A percentile compares a stretch with the other conserved stretches of the same genome.
phyloP scores from a whole-genome alignment of 2,888 invertebrate genomes.

The Lasius platythorax region DNA sequence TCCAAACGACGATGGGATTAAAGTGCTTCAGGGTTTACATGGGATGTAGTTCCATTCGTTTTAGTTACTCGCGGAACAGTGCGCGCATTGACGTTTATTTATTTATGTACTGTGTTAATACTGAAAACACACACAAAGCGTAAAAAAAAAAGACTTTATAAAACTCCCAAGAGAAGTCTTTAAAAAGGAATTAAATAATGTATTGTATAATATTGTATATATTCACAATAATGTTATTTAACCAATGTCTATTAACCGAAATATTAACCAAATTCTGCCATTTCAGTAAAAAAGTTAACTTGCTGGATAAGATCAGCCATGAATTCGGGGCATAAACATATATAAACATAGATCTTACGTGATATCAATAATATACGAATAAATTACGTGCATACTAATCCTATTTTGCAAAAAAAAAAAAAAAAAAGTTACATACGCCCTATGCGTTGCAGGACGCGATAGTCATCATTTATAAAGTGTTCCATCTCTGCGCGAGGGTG shows the following conservation, averaged over 20 bases:
- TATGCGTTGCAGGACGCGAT: background rate
- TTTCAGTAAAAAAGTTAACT: background rate
- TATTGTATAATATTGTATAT: background rate
- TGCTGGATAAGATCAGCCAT: background rate
- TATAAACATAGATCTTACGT: background rate
- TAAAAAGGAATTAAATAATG: background rate
- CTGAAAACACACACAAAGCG: background rate
- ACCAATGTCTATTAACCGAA: background rate
- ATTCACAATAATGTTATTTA: background rate
- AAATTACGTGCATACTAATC: background rate
- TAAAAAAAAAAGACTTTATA: no score
- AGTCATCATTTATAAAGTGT: conserved; percentile 21
- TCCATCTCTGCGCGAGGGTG: background rate
- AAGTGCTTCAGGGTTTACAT: conserved; percentile 31
- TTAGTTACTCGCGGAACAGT: conserved; percentile 24
- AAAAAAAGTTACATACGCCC: background rate
- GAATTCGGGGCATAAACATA: background rate
- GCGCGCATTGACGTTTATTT: conserved; percentile 22
- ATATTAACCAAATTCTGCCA: background rate
- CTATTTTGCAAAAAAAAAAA: conserved; percentile 17
- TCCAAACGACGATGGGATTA: conserved; percentile 34
- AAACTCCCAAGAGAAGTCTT: background rate
- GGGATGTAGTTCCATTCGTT: conserved; percentile 20
- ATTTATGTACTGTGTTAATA: conserved; percentile 7
- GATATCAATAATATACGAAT: background rate